These are phyloP conservation scores for Thymelicus lineola DNA, from an alignment of 2,888 invertebrate genomes.

Conservation along the genomic window DNA sequence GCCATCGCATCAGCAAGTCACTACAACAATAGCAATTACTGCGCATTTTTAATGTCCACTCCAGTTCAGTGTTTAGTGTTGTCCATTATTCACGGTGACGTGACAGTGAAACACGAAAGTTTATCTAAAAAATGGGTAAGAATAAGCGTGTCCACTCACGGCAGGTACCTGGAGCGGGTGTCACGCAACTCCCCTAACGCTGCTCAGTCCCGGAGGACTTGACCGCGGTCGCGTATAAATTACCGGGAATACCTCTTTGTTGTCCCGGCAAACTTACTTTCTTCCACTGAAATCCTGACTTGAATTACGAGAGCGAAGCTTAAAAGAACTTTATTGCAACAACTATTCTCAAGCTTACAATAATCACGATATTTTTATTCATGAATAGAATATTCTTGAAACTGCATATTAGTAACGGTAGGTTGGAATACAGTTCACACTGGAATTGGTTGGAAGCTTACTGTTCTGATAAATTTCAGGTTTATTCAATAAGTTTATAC, in stretches of 20 bases:
- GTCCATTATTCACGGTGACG: slow-evolving; percentile 29
- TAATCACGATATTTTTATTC: not conserved
- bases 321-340: slow-evolving; percentile 62
- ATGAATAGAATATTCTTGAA: not conserved
- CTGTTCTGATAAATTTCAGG: not conserved
- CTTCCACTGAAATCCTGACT: slow-evolving; percentile 79
- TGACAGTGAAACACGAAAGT: slow-evolving; percentile 35
- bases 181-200: slow-evolving; percentile 63
- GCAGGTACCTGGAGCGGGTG: slow-evolving; percentile 57
- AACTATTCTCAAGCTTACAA: slow-evolving; percentile 16
- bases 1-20: no score
- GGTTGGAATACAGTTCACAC: no score
- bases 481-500: not conserved
- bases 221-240: slow-evolving; percentile 81
- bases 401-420: no score
- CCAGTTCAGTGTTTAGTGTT: not conserved
- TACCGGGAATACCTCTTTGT: slow-evolving; percentile 78
- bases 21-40: not conserved
- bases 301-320: slow-evolving; percentile 73
- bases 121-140: slow-evolving; percentile 36
- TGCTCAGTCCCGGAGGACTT: slow-evolving; percentile 59
- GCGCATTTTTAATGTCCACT: not conserved
- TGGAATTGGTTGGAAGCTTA: no score
- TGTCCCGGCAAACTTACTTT: slow-evolving; percentile 77
- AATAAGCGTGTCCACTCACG: slow-evolving; percentile 24